Base-by-base conservation (phyloP, 2,888 invertebrate genomes). In the Pseudococcus jackbeardsleyi region DNA sequence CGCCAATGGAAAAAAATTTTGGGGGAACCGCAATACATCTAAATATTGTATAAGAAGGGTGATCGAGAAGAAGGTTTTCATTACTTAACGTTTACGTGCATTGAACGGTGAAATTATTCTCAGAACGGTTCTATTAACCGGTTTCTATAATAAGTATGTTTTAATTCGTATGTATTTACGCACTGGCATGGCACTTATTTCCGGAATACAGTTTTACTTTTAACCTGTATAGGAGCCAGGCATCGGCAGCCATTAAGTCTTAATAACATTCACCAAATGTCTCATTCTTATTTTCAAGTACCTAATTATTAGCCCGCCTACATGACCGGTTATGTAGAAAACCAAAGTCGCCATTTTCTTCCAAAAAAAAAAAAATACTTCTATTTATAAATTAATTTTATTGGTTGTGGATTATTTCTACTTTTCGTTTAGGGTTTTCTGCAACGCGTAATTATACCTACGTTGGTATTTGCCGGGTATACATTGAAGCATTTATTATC, bases 311-410 rank as follows among this genome's bases (percentile, higher is more conserved):
- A 64, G 22, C 72, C 86, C 68, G 64, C 48, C 86, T 72, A 42
- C 68, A 86, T 82, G 42, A 46, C 54, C 59, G 46, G 68, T 64
- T 48, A 48, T 17, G 6, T 54, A 54, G n/a, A 86, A 68, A 86
- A 86, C 46, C 86, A 46, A 85, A 85, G 68, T 86, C 86, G 86
- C 86, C 86, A 86, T 86, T 86, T 86, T 86, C 39, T 72, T 46
- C 12, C 15, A 4, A 26, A 72, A 46, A 82, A 82, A 46, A 82
- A 79, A 64, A 64, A 64, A 22, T 86, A 33, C 72, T 86, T 64
- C 72, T 46, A 86, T 46, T 86, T 64, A 86, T 86, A 48, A 86
- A 72, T 22, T 72, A 46, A 26, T 86, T 86, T 86, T 86, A 86
- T 86, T 86, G 86, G 86, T 86, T 86, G 46, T 12, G 72, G 79